These are phyloP conservation scores for Slavum lentiscoides DNA, from an alignment of 2,888 invertebrate genomes.

Conservation along the genomic window DNA sequence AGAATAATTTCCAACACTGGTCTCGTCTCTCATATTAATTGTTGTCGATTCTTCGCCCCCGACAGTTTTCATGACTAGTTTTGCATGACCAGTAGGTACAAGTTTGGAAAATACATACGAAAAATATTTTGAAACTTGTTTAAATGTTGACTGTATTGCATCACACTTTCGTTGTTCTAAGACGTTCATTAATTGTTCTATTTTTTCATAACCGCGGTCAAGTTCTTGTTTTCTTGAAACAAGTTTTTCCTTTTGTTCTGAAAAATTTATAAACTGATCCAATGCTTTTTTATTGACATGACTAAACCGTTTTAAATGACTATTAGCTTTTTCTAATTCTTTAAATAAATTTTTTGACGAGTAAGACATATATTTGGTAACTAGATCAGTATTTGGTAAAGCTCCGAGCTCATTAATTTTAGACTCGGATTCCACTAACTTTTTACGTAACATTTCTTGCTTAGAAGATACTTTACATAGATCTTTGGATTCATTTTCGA, in stretches of 20 bases:
- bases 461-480: slow-evolving; percentile 94
- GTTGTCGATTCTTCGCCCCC: slow-evolving; percentile 67
- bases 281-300: slow-evolving; percentile 99
- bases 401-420: slow-evolving; percentile 98
- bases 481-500: slow-evolving; percentile 94
- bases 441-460: slow-evolving; percentile 87
- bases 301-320: slow-evolving; percentile 96
- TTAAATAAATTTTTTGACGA: slow-evolving; percentile 82
- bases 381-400: slow-evolving; percentile 88
- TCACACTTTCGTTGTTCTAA: slow-evolving; percentile 96
- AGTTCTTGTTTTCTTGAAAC: slow-evolving; percentile 95
- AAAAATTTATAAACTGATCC: slow-evolving; percentile 98
- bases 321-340: slow-evolving; percentile 94
- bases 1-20: slow-evolving; percentile 64
- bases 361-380: slow-evolving; percentile 73
- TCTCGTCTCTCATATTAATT: slow-evolving; percentile 60
- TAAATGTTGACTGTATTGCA: slow-evolving; percentile 98
- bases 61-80: slow-evolving; percentile 88
- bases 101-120: slow-evolving; percentile 97
- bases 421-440: slow-evolving; percentile 91
- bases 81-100: slow-evolving; percentile 92
- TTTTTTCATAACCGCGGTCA: slow-evolving; percentile 88
- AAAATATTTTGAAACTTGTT: slow-evolving; percentile 96
- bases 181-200: slow-evolving; percentile 89
- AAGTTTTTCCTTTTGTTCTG: slow-evolving; percentile 96